Evolutionary conservation across 2,113 vertebrate species (phyloP), one percentile per base, ranked within the genome.

Genomic region (Elaphurus davidianus): DNA sequence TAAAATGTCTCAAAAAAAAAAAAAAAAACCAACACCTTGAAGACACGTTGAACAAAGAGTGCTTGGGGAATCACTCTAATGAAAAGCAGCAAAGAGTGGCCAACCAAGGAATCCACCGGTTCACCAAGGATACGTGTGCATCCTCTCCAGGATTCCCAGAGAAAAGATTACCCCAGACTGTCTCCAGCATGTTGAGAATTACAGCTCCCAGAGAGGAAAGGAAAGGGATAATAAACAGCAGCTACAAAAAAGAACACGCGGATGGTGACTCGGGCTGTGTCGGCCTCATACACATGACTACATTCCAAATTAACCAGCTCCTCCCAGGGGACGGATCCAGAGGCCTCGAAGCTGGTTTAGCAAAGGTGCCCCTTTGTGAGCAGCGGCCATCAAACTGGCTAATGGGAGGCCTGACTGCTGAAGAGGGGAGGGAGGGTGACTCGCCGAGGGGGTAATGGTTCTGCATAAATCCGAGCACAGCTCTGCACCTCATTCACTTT

Each of bases 351-450:
- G 90, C 89, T 25, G 93, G 90, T 27, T 98, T 96, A 54, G 12
- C 90, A 64, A 97, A 98, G 98, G 97, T 67, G 23, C 97, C 98
- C 98, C 97, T 98, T 82, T 47, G 0, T 67, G 95, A 98, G 89
- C 85, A 87, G 79, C 52, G 17, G 90, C 95, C 59, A 90, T 98
- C 97, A 97, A 82, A 99, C 97, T 98, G 90, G 87, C 90, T 96
- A 98, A 96, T 78, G 92, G 84, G 95, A 98, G 95, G 87, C 98
- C 76, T 2, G 13, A 62, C 43, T 97, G 78, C 96, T 8, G 28
- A 96, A 94, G 94, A 97, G 92, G 97, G 94, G 84, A 36, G 40
- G 94, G 88, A 97, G 97, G 97, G 90, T 15, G 79, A 88, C 27
- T 79, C 1, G 2, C 89, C 45, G 3, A 28, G 60, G 5, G 47